Evolutionary conservation across 1,140 invertebrate genomes (phyloP).

Genomic region (Lutraria rhynchaena): DNA sequence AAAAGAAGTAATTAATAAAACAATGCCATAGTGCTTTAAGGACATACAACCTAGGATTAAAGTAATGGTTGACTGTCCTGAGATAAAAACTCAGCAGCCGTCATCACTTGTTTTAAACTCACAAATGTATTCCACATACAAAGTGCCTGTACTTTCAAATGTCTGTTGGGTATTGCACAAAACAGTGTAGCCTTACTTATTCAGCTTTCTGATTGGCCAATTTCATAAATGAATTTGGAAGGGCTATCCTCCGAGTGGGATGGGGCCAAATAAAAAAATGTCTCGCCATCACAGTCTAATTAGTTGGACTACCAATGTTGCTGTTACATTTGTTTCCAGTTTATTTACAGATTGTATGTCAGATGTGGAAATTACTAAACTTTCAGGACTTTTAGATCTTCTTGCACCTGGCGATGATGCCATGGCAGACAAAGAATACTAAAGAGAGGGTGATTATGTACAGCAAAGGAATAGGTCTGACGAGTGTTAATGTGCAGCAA

Average conservation of each 20-base stretch:
- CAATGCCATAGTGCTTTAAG: conserved; percentile 82
- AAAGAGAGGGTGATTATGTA: too few relatives aligned
- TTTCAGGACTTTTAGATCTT: conserved; percentile 18
- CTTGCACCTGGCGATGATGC: conserved; percentile 42
- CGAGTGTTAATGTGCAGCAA: too few relatives aligned
- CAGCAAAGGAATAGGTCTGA: too few relatives aligned
- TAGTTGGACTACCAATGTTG: too few relatives aligned
- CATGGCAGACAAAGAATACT: conserved; percentile 62
- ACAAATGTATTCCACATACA: conserved; percentile 59
- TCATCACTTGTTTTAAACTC: conserved; percentile 56
- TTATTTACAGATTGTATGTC: conserved; percentile 60
- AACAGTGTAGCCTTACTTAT: too few relatives aligned
- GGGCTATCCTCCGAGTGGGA: too few relatives aligned
- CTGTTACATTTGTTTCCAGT: conserved; percentile 56
- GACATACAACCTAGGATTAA: conserved; percentile 42
- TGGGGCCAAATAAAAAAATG: too few relatives aligned
- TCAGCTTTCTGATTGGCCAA: too few relatives aligned
- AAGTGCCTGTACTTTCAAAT: conserved; percentile 63
- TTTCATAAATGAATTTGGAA: too few relatives aligned
- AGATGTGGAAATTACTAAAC: conserved; percentile 45
- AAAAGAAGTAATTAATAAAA: conserved; percentile 78
- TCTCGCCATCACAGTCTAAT: too few relatives aligned
- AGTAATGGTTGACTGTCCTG: conserved; percentile 58
- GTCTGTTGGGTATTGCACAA: conserved; percentile 63
- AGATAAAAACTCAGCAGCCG: conserved; percentile 55